phyloP scores from a whole-genome alignment of 2,888 invertebrate genomes.

The Leptopilina drosophilae region DNA sequence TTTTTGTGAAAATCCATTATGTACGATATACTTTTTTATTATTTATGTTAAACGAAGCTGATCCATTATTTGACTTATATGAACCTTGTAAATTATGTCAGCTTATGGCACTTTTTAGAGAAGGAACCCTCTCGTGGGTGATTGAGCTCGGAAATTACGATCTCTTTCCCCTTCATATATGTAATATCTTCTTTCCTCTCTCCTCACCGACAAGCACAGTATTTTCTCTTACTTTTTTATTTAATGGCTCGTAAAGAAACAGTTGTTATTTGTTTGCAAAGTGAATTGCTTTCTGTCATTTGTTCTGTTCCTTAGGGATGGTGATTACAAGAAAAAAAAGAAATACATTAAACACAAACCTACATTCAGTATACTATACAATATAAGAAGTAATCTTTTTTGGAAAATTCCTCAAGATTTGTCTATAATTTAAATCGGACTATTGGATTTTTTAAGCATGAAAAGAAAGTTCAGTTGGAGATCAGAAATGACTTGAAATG shows the following conservation, averaged over 20 bases:
- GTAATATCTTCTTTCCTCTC: constrained; percentile 22
- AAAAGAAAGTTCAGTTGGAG: constrained; percentile 18
- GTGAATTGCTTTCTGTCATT: constrained; percentile 63
- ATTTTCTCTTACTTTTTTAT: constrained; percentile 58
- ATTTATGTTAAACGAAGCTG: too few relatives aligned
- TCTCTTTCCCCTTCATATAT: constrained; percentile 45
- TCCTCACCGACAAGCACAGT: neutral
- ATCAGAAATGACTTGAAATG: constrained; percentile 32
- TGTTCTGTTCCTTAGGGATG: constrained; percentile 37
- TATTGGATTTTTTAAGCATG: constrained; percentile 8
- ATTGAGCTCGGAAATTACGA: constrained; percentile 60
- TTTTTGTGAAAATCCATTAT: too few relatives aligned
- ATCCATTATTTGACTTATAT: constrained; percentile 20
- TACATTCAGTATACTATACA: too few relatives aligned
- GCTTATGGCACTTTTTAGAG: constrained; percentile 65
- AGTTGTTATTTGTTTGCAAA: constrained; percentile 63
- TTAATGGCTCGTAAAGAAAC: constrained; percentile 65
- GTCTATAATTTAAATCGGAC: neutral
- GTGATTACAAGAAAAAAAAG: constrained; percentile 7
- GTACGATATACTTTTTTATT: too few relatives aligned
- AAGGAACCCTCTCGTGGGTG: constrained; percentile 51
- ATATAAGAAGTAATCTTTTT: neutral
- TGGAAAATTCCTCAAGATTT: neutral
- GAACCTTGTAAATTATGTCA: constrained; percentile 61
- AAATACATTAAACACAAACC: too few relatives aligned